Evolutionary conservation across 1,140 invertebrate genomes (phyloP), one percentile per base, ranked within the genome.

Genomic region (Pseudomyrmex gracilis): DNA sequence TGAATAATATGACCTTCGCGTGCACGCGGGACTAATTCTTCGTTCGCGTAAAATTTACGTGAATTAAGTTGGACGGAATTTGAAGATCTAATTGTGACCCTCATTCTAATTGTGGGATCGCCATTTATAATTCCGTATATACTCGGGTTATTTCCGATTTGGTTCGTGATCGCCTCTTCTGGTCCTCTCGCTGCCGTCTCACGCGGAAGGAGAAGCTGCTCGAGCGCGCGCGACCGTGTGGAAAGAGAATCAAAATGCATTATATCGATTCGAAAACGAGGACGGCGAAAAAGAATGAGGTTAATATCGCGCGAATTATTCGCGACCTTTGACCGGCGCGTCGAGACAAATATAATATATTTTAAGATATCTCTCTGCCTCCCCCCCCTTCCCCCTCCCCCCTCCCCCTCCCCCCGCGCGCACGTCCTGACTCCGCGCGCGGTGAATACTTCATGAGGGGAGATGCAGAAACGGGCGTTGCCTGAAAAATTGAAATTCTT

Each of bases 401-500:
- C 34, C 8, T 17, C 7, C 22, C 22, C 13, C 20, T n/a, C 8
- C 12, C 7, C 90, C 90, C 86, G 80, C 83, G 86, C 82, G 61
- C 82, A 34, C 5, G 34, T 34, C 70, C 87, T 64, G 66, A 70
- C 73, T 51, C 43, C 83, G 90, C 85, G 68, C 84, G 68, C 84
- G 88, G 61, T 87, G 89, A 90, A 90, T 90, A 80, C 45, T 90
- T 90, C 0, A 90, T 24, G 73, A 82, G 83, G 34, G 60, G 20
- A 67, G 85, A 88, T 74, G 55, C 78, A 91, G 92, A 91, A 90
- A 89, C 80, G 90, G 89, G 87, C 83, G 71, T 77, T 85, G 8
- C 73, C 87, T 94, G 91, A 94, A 94, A 93, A 92, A 93, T 93
- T 92, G 90, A 93, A 91, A 91, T 91, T 83, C 85, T 91, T 89